These are phyloP conservation scores for Hypocryptadius cinnamomeus DNA, from an alignment of 2,113 vertebrate genomes.

Conservation along the genomic window DNA sequence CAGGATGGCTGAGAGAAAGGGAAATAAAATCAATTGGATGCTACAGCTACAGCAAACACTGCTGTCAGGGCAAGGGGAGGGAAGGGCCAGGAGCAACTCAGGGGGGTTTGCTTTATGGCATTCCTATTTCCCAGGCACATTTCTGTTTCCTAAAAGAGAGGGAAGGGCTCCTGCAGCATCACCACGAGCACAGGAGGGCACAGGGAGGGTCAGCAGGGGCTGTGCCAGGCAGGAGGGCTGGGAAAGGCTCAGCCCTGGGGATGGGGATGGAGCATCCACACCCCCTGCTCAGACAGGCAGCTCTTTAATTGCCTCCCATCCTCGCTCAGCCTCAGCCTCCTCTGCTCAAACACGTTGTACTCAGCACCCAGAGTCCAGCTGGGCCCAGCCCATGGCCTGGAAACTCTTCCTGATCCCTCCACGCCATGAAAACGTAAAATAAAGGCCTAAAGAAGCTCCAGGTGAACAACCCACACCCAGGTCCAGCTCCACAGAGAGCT, in stretches of 20 bases:
- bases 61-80: background rate
- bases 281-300: background rate
- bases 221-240: background rate
- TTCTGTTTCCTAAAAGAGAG: background rate
- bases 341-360: background rate
- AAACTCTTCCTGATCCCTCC: background rate
- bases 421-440: rapidly evolving
- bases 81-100: background rate
- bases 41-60: background rate
- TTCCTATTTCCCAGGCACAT: background rate
- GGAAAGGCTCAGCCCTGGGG: background rate
- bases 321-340: background rate
- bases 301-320: background rate
- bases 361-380: background rate
- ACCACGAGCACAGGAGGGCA: background rate
- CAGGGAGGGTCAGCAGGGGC: background rate
- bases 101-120: background rate
- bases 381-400: background rate
- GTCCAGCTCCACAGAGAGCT: background rate
- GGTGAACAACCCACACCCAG: rapidly evolving
- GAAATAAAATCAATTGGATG: background rate
- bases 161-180: background rate
- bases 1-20: background rate
- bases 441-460: background rate
- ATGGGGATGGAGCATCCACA: background rate